phyloP scores from a whole-genome alignment of 2,888 invertebrate species.

The Hydropsyche betteni region DNA sequence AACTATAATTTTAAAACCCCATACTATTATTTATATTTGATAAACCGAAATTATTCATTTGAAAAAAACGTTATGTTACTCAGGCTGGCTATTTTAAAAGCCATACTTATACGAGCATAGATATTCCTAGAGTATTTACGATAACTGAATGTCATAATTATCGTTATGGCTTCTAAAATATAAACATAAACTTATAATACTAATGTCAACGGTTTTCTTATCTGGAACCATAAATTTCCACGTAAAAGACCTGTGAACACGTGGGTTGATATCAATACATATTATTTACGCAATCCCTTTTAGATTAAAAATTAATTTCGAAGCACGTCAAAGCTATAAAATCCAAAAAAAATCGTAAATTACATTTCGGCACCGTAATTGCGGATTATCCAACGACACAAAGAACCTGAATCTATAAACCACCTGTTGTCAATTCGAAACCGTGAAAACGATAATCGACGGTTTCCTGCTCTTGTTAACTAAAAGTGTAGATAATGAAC shows the following conservation, averaged over 20 bases:
- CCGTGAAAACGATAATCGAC: conserved; percentile 19
- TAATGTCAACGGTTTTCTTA: conserved; percentile 21
- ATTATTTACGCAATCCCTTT: too few relatives aligned
- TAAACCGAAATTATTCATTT: too few relatives aligned
- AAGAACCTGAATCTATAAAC: background rate
- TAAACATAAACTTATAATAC: conserved; percentile 17
- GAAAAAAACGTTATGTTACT: too few relatives aligned
- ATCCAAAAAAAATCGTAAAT: too few relatives aligned
- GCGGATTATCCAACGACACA: too few relatives aligned
- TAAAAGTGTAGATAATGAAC: background rate
- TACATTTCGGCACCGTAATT: too few relatives aligned
- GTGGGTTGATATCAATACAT: too few relatives aligned
- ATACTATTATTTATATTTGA: too few relatives aligned
- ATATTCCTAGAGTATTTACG: conserved; percentile 1
- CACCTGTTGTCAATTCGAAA: conserved; percentile 3
- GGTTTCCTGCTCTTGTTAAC: conserved; percentile 16
- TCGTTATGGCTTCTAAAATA: conserved; percentile 1
- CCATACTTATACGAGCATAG: background rate
- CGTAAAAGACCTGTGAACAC: background rate
- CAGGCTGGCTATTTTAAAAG: too few relatives aligned
- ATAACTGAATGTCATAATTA: conserved; percentile 22
- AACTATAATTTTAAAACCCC: too few relatives aligned
- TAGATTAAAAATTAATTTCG: too few relatives aligned
- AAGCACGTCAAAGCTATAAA: too few relatives aligned
- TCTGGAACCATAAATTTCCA: conserved; percentile 6